Evolutionary conservation across 2,113 vertebrate genomes (phyloP), one percentile per base, ranked within the genome.

Genomic region (Chamaea fasciata): DNA sequence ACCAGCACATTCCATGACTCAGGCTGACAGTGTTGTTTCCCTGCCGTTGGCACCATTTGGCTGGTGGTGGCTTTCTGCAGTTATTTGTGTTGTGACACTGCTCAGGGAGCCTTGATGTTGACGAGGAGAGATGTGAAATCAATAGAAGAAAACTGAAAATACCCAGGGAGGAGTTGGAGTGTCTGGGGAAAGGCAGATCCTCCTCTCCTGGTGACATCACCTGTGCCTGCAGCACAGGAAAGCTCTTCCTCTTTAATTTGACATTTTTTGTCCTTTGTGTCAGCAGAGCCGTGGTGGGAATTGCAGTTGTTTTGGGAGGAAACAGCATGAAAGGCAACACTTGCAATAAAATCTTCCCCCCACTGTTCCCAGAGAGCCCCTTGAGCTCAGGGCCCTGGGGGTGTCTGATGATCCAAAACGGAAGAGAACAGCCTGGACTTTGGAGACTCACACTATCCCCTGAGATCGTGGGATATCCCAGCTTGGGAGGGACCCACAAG

Each of bases 61-160:
- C 20, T 47, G 42, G 10, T 30, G 35, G 30, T 75, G 76, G 44
- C 74, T 80, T 39, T 59, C 84, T 24, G 59, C 42, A 39, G 79
- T 86, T 59, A 15, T 55, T 85, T 88, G 86, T 73, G 27, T 27
- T 33, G 31, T 65, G 77, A 30, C 63, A 10, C 83, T 4, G 19
- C 16, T 93, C 53, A 9, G 56, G 22, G 8, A 81, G 74, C 44
- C 57, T 73, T 3, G n/a, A n/a, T 9, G 26, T 28, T 90, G 82
- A 87, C 85, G 88, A 46, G 82, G 52, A 63, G 60, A 92, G 75
- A 93, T 57, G 83, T 53, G 89, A 90, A 74, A 85, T 93, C 85
- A 90, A 87, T 71, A 73, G 82, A 88, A 28, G 10, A 6, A 64
- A 85, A 52, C 50, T 88, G 79, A 46, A 88, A 80, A 92, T 30